These are phyloP conservation scores for Dugesia japonica DNA, from an alignment of 2,888 invertebrate genomes.

Conservation along the genomic window DNA sequence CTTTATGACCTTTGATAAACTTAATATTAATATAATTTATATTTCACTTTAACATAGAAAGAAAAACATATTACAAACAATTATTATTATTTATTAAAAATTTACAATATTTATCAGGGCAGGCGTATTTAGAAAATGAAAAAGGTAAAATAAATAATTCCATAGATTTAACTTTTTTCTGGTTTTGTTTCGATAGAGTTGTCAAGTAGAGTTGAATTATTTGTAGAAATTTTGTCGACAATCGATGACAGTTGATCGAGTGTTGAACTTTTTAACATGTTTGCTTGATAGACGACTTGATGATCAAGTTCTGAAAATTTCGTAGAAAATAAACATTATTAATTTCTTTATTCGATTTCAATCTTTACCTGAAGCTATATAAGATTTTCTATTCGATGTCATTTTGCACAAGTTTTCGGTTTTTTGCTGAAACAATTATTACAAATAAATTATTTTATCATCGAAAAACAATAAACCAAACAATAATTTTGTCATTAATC, in stretches of 20 bases:
- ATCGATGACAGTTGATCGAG: neutral
- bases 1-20: no score
- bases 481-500: neutral
- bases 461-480: neutral
- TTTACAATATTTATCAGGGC: neutral
- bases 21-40: no score
- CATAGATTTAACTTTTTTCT: neutral
- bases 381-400: neutral
- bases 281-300: neutral
- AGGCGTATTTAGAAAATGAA: neutral
- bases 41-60: no score
- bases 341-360: neutral
- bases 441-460: neutral
- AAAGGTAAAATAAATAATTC: neutral
- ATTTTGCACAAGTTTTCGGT: neutral
- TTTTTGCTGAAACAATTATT: neutral
- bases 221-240: neutral
- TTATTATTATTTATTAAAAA: neutral
- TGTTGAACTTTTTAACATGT: neutral
- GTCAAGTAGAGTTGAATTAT: neutral
- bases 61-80: no score
- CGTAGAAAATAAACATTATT: neutral
- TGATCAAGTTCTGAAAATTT: neutral
- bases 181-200: neutral
- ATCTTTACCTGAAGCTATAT: neutral